Evolutionary conservation across 2,888 invertebrate genomes (phyloP).

Genomic region (Ornithoptera priamus): DNA sequence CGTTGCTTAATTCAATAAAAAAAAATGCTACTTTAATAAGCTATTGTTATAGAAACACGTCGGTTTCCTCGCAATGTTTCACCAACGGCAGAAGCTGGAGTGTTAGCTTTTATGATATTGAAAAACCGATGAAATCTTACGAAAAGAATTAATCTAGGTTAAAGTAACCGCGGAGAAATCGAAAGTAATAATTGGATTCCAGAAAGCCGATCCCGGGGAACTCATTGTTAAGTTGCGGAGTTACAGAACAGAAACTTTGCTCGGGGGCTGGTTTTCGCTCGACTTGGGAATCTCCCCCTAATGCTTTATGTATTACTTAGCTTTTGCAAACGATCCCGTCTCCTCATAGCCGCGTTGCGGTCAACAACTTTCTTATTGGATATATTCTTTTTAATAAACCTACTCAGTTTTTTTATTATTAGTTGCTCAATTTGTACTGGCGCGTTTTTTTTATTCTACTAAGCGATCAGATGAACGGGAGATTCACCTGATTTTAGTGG

Average conservation of each 20-base stretch:
- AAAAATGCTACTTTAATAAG: too few relatives aligned
- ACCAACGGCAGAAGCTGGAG: neutral
- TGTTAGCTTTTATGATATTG: neutral
- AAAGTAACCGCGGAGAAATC: slow-evolving; percentile 8
- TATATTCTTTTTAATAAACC: neutral
- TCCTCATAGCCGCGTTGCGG: neutral
- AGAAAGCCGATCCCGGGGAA: slow-evolving; percentile 10
- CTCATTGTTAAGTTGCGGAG: slow-evolving; percentile 11
- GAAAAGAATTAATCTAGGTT: slow-evolving; percentile 7
- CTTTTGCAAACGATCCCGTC: slow-evolving; percentile 1
- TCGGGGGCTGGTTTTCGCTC: neutral
- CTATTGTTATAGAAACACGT: neutral
- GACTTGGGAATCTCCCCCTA: slow-evolving; percentile 6
- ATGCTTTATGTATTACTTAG: slow-evolving; percentile 5
- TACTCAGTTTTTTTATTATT: neutral
- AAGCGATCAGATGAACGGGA: too few relatives aligned
- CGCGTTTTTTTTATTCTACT: too few relatives aligned
- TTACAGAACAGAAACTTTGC: slow-evolving; percentile 8
- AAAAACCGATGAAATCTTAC: slow-evolving; percentile 3
- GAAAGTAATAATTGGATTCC: slow-evolving; percentile 15
- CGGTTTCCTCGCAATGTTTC: neutral
- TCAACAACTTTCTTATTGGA: neutral
- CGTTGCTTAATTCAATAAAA: too few relatives aligned
- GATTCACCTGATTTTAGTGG: too few relatives aligned
- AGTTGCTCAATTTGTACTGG: too few relatives aligned